Evolutionary conservation across 1,140 invertebrate genomes (phyloP).

Genomic region (Gonioctena quinquepunctata): DNA sequence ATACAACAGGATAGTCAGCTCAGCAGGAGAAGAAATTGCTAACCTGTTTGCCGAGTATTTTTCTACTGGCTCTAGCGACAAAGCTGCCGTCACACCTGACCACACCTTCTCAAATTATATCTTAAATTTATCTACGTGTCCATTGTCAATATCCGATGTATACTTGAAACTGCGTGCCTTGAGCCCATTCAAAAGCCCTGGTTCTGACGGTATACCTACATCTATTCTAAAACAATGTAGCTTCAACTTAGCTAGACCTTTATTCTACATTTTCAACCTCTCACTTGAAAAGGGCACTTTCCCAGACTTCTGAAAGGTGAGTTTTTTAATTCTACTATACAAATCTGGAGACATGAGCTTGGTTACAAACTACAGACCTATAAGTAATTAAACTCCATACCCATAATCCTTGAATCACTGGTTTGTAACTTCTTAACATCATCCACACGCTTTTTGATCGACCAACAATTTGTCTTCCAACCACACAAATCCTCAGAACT

Average conservation of each 20-base stretch:
- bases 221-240: neutral
- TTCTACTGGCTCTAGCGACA: too few relatives aligned
- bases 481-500: too few relatives aligned
- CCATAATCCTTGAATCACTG: neutral
- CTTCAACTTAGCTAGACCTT: too few relatives aligned
- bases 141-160: too few relatives aligned
- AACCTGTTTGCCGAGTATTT: too few relatives aligned
- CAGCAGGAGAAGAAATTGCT: neutral
- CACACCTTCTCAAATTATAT: neutral
- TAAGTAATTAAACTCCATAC: neutral
- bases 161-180: neutral
- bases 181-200: too few relatives aligned
- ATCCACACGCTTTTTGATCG: neutral
- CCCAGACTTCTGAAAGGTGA: too few relatives aligned
- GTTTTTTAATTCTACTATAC: too few relatives aligned
- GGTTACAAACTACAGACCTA: neutral
- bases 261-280: too few relatives aligned
- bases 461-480: neutral
- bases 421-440: neutral
- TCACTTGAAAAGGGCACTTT: too few relatives aligned
- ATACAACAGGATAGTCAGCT: neutral
- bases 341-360: neutral
- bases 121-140: too few relatives aligned
- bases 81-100: neutral
- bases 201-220: neutral